Conservation (phyloP, 1,140 invertebrate genomes). For the Plectrocnemia conspersa region DNA sequence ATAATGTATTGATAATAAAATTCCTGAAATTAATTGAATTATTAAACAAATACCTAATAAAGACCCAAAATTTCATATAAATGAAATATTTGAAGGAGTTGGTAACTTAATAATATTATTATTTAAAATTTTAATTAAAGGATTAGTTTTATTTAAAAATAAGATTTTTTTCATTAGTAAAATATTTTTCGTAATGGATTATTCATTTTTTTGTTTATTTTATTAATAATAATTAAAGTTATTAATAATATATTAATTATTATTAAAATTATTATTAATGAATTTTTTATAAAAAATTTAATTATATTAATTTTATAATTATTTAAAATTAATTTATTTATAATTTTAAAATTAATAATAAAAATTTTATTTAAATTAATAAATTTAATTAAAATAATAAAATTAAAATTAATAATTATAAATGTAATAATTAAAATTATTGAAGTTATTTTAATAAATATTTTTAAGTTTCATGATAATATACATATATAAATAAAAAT, state of each 20-base stretch:
- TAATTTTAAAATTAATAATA: slow-evolving; percentile 28
- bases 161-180: slow-evolving; percentile 46
- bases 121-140: slow-evolving; percentile 50
- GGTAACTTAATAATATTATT: slow-evolving; percentile 54
- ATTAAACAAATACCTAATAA: slow-evolving; percentile 56
- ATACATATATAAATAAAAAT: slow-evolving; percentile 56
- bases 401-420: slow-evolving; percentile 46
- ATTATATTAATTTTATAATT: slow-evolving; percentile 47
- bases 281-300: no score
- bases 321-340: slow-evolving; percentile 27
- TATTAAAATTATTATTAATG: slow-evolving; percentile 45
- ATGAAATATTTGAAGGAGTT: slow-evolving; percentile 50
- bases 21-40: slow-evolving; percentile 56
- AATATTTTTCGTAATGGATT: slow-evolving; percentile 44
- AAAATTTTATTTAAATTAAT: slow-evolving; percentile 46
- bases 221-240: slow-evolving; percentile 47
- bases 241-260: slow-evolving; percentile 52
- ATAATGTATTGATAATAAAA: slow-evolving; percentile 61
- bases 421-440: slow-evolving; percentile 35
- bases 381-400: slow-evolving; percentile 48
- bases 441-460: slow-evolving; percentile 47
- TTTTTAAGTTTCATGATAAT: slow-evolving; percentile 52
- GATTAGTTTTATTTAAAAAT: slow-evolving; percentile 45
- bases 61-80: slow-evolving; percentile 54
- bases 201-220: slow-evolving; percentile 46